Conservation (phyloP, 2,113 vertebrate species). For the Conger conger region DNA sequence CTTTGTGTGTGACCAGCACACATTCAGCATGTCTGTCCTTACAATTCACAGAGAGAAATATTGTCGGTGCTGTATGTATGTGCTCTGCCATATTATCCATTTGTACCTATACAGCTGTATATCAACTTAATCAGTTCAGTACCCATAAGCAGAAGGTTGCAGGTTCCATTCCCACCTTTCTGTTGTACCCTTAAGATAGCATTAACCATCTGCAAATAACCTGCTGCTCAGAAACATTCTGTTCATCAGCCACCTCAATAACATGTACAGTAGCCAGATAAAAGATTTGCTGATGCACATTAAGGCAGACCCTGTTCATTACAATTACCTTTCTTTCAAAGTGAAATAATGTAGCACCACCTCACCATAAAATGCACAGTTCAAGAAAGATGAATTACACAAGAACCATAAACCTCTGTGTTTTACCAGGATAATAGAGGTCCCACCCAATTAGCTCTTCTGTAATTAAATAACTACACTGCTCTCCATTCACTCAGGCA, state of each 20-base stretch:
- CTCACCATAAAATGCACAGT: neutral
- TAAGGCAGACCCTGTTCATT: neutral
- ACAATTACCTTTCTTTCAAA: neutral
- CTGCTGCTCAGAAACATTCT: neutral
- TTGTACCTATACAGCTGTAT: neutral
- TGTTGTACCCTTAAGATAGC: too few relatives aligned
- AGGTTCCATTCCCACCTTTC: too few relatives aligned
- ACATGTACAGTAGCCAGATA: neutral
- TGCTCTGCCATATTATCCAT: neutral
- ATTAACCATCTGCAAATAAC: neutral
- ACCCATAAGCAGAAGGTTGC: too few relatives aligned
- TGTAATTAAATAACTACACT: constrained; percentile 49
- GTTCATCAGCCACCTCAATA: too few relatives aligned
- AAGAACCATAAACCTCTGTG: constrained; percentile 8
- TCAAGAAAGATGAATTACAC: constrained; percentile 9
- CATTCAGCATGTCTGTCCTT: too few relatives aligned
- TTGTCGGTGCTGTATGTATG: neutral
- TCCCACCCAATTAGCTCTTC: constrained; percentile 64
- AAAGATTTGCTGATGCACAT: neutral
- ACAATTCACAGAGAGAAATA: too few relatives aligned
- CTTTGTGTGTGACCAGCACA: too few relatives aligned
- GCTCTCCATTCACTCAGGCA: constrained; percentile 50
- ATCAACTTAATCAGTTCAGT: neutral
- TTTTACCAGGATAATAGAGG: constrained; percentile 49
- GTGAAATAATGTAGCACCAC: neutral